Conservation (phyloP, 2,888 invertebrate genomes). For the Gryllus longicercus region DNA sequence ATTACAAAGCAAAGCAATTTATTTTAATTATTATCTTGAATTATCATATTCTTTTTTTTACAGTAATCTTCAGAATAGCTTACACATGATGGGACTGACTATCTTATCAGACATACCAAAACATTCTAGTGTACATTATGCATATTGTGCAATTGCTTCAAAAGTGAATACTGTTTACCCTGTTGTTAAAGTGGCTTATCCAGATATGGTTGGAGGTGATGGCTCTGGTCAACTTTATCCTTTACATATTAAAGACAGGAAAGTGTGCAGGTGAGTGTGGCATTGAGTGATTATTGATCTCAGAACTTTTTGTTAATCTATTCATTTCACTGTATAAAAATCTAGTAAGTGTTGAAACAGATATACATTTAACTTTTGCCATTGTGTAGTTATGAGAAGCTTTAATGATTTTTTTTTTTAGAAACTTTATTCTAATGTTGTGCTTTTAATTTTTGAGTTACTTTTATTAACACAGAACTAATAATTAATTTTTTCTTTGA, state of each 20-base stretch:
- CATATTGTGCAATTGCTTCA: conserved; percentile 57
- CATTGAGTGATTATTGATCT: conserved; percentile 35
- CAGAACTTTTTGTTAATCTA: conserved; percentile 11
- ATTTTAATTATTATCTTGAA: not conserved
- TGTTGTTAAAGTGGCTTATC: conserved; percentile 72
- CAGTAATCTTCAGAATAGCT: not conserved
- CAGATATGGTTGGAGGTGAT: conserved; percentile 64
- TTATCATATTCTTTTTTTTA: not conserved
- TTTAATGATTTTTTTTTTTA: too few relatives aligned
- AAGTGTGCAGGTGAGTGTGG: conserved; percentile 50
- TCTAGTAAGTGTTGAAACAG: too few relatives aligned
- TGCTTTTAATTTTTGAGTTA: too few relatives aligned
- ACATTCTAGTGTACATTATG: conserved; percentile 39
- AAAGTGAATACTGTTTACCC: conserved; percentile 61
- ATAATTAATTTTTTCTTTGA: conserved; percentile 40
- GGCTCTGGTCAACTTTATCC: conserved; percentile 55
- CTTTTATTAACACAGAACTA: too few relatives aligned
- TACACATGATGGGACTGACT: not conserved
- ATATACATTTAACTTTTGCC: too few relatives aligned
- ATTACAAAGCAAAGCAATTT: too few relatives aligned
- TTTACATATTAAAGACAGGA: conserved; percentile 55
- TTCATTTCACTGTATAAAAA: conserved; percentile 28
- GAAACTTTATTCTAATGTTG: too few relatives aligned
- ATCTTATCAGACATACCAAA: conserved; percentile 25
- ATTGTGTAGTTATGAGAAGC: too few relatives aligned